Conservation (phyloP, 1,140 invertebrate species). For the Spodoptera litura region DNA sequence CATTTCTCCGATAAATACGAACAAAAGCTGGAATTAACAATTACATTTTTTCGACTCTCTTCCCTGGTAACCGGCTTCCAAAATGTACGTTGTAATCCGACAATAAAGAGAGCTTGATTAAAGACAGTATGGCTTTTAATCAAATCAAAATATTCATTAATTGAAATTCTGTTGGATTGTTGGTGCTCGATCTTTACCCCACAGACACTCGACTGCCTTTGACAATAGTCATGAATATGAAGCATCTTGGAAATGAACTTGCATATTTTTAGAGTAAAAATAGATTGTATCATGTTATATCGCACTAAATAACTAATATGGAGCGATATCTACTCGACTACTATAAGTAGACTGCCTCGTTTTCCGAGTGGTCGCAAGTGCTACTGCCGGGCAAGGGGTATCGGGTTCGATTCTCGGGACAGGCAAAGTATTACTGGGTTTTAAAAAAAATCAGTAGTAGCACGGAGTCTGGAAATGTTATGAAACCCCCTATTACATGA, state of each 20-base stretch:
- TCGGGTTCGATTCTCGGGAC: too few species aligned
- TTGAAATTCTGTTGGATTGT: conserved; percentile 34
- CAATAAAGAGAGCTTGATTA: conserved; percentile 26
- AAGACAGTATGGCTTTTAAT: conserved; percentile 39
- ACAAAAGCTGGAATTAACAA: too few species aligned
- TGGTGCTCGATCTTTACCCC: conserved; percentile 4
- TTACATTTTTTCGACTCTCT: not conserved
- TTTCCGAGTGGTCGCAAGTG: too few species aligned
- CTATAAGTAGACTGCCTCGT: not conserved
- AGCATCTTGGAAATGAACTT: conserved; percentile 2
- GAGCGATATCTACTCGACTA: not conserved
- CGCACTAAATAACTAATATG: conserved; percentile 35
- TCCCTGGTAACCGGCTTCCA: not conserved
- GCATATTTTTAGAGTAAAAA: conserved; percentile 21
- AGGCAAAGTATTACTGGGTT: too few species aligned
- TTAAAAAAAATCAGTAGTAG: too few species aligned
- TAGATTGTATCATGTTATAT: conserved; percentile 9
- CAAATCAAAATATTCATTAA: conserved; percentile 32
- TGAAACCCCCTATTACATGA: too few species aligned
- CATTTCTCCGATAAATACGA: too few species aligned
- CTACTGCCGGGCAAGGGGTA: too few species aligned
- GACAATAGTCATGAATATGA: conserved; percentile 24
- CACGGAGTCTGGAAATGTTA: too few species aligned
- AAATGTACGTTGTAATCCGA: conserved; percentile 26
- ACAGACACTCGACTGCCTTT: not conserved